A percentile compares a stretch with the other conserved stretches of the same genome.
phyloP scores from a whole-genome alignment of 2,797 vertebrate species.

The Diplodus puntazzo region DNA sequence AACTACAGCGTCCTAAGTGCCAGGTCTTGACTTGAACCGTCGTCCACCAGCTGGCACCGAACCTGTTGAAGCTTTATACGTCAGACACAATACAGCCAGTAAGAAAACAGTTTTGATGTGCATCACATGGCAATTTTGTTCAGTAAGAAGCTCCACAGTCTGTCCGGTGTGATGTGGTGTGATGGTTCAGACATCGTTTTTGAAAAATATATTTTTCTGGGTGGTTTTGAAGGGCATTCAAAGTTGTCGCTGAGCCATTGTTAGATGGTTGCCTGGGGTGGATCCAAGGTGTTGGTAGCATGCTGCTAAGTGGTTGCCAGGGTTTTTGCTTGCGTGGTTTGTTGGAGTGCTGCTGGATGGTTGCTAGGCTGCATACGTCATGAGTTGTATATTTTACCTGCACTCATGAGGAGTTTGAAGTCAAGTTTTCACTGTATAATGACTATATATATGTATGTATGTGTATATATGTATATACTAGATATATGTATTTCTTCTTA shows the following conservation, averaged over 20 bases:
- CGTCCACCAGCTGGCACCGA: not conserved
- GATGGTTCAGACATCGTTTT: not conserved
- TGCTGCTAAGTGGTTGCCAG: not conserved
- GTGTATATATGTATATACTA: no score
- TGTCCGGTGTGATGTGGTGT: not conserved
- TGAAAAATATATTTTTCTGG: no score
- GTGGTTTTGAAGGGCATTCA: not conserved
- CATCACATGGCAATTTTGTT: not conserved
- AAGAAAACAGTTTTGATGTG: no score
- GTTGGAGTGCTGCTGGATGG: not conserved
- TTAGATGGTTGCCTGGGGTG: not conserved
- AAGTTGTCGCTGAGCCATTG: not conserved
- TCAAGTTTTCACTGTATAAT: no score
- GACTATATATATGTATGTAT: no score
- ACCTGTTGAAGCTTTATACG: not conserved
- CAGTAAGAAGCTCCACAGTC: not conserved
- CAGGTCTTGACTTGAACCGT: not conserved
- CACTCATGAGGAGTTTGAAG: no score
- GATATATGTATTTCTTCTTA: not conserved
- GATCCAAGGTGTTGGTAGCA: not conserved
- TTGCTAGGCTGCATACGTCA: not conserved
- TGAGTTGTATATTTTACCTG: no score
- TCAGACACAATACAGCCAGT: not conserved
- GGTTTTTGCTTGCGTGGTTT: not conserved
- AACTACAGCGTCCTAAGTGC: not conserved